Base-by-base conservation (phyloP, 2,797 vertebrate genomes). In the Netta rufina region DNA sequence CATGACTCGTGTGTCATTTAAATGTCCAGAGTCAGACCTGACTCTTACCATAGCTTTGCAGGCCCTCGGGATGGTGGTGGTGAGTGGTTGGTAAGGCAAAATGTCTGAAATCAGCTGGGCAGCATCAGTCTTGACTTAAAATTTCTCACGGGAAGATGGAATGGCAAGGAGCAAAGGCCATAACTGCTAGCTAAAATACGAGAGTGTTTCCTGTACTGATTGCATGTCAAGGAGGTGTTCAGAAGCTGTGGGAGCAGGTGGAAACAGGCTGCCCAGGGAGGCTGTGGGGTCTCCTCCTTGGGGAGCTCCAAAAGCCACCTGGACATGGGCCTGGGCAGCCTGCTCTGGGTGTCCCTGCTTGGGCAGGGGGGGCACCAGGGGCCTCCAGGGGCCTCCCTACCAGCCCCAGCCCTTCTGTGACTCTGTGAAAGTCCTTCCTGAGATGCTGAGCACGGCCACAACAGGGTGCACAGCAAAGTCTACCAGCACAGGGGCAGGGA, bases 371-470 rank as follows among this genome's bases (percentile, higher is more conserved):
- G 8, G 28, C 6, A 13, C 6, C 27, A 41, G 62, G 19, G 28
- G 18, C 19, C 6, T 53, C 4, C 38, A 41, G 27, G 20, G 61
- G 12, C 36, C 33, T 6, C 12, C 18, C 39, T 64, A 3, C 12
- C 6, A 30, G 21, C 28, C 28, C 14, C 18, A 39, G 19, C 61
- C 27, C 7, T 30, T 6, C 38, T 43, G 13, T 32, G 62, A 64
- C 2, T 1, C 62, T 41, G 38, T 64, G 62, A 64, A 64, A 4
- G 53, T 13, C 22, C 8, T 27, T 58, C 21, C 54, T 24, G 41
- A 16, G 16, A 13, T 67, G 32, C 70, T 25, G 25, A 62, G 20
- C 24, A 10, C 0, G 0, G 20, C 21, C 51, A 22, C 1, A 7
- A 16, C 38, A n/a, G 36, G 81, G 6, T 2, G 6, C 32, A 32